Evolutionary conservation across 2,888 invertebrate species (phyloP).

Genomic region (Orthosia cruda): DNA sequence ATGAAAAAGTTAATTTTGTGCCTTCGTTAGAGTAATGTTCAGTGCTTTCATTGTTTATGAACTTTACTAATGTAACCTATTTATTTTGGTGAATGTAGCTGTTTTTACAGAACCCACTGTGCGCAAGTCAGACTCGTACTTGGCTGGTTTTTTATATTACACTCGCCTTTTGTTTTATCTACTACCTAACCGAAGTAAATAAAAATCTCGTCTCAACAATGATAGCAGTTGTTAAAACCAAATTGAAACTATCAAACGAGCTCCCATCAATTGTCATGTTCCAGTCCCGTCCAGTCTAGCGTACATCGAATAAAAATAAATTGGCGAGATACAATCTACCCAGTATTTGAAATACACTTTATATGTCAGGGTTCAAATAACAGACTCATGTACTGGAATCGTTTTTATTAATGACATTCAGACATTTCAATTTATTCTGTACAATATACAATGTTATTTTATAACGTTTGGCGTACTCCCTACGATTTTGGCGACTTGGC

Average conservation of each 20-base stretch:
- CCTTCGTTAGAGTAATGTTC: too few relatives aligned
- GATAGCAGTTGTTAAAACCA: conserved; percentile 11
- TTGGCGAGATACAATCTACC: conserved; percentile 30
- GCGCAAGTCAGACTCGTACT: too few relatives aligned
- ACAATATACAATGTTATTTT: conserved; percentile 79
- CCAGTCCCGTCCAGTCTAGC: conserved; percentile 4
- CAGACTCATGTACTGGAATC: conserved; percentile 53
- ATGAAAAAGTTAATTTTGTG: too few relatives aligned
- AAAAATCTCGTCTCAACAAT: conserved; percentile 5
- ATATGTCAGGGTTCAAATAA: conserved; percentile 46
- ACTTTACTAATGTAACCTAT: too few relatives aligned
- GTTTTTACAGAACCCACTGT: too few relatives aligned
- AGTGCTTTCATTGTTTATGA: too few relatives aligned
- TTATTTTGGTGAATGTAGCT: too few relatives aligned
- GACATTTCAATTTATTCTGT: conserved; percentile 85
- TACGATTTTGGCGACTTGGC: conserved; percentile 15
- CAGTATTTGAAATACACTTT: conserved; percentile 21
- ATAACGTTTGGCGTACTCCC: conserved; percentile 62
- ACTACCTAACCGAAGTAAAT: background rate
- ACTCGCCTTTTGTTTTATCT: background rate
- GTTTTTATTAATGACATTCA: conserved; percentile 81
- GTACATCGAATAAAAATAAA: conserved; percentile 48
- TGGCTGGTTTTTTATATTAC: background rate
- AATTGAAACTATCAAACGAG: conserved; percentile 44
- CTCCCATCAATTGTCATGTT: conserved; percentile 12